Percentiles rank a stretch among this genome's conserved stretches.
These are phyloP conservation scores for Pycnomerus fuliginosus DNA, from an alignment of 2,888 invertebrate genomes.

Conservation along the genomic window DNA sequence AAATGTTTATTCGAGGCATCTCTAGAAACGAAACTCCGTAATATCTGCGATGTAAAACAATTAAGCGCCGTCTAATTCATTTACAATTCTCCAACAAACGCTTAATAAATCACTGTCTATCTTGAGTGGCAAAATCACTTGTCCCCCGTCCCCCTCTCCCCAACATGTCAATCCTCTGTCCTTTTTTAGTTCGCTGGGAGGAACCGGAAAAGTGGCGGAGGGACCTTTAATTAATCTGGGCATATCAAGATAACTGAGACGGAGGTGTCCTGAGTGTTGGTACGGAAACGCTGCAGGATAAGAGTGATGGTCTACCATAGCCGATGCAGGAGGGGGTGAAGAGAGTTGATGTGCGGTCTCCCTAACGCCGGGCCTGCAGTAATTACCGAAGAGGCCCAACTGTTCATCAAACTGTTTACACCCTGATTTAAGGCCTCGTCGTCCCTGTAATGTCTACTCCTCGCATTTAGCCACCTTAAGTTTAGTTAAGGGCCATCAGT, in stretches of 20 bases:
- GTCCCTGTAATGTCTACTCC: conserved; percentile 16
- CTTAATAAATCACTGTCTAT: conserved; percentile 16
- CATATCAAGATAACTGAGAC: conserved; percentile 20
- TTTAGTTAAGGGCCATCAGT: conserved; percentile 1
- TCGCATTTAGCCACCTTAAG: conserved; percentile 14
- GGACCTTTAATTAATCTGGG: conserved; percentile 29
- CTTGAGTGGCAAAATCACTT: conserved; percentile 10
- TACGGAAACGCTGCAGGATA: conserved; percentile 21
- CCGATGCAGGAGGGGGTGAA: conserved; percentile 5
- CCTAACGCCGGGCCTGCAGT: conserved; percentile 26
- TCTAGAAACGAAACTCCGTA: no score
- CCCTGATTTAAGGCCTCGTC: conserved; percentile 27
- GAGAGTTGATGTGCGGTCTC: conserved; percentile 28
- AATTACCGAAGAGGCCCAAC: conserved; percentile 30
- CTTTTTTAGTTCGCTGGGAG: conserved; percentile 2
- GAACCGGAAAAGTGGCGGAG: conserved; percentile 13
- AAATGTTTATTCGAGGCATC: no score
- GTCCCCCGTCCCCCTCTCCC: conserved; percentile 17
- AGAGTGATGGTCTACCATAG: conserved; percentile 27
- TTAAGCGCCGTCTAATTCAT: conserved; percentile 7
- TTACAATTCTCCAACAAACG: neutral
- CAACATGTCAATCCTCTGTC: conserved; percentile 7
- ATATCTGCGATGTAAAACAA: no score
- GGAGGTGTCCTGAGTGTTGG: conserved; percentile 13
- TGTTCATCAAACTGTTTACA: conserved; percentile 37